Evolutionary conservation across 1,140 invertebrate species (phyloP).

Genomic region (Cotesia typhae): DNA sequence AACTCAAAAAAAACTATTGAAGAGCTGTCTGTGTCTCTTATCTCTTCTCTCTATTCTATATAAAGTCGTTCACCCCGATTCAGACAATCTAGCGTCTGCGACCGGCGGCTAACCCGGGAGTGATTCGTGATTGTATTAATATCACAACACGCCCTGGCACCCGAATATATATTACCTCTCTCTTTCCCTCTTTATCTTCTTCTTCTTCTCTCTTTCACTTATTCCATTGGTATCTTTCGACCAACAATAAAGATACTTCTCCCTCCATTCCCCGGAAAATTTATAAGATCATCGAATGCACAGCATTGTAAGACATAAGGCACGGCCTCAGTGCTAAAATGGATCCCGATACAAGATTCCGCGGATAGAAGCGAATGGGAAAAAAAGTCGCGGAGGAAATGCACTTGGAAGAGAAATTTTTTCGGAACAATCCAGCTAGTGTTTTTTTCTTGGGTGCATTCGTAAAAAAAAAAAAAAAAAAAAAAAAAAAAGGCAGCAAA

Average conservation of each 20-base stretch:
- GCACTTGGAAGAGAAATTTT: conserved; percentile 21
- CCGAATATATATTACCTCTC: conserved; percentile 51
- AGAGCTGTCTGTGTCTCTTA: conserved; percentile 37
- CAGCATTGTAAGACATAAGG: conserved; percentile 29
- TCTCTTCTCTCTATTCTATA: conserved; percentile 56
- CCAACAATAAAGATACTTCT: conserved; percentile 28
- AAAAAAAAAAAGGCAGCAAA: conserved; percentile 6
- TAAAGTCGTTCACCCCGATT: conserved; percentile 68
- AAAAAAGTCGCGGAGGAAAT: conserved; percentile 15
- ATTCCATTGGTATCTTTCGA: background rate
- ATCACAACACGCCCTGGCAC: conserved; percentile 64
- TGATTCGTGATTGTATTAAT: conserved; percentile 68
- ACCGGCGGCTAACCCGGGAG: conserved; percentile 62
- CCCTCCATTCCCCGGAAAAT: conserved; percentile 30
- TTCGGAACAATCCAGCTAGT: background rate
- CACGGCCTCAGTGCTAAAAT: conserved; percentile 33
- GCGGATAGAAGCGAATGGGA: background rate
- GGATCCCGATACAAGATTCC: background rate
- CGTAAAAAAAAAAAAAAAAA: background rate
- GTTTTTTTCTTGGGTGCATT: background rate
- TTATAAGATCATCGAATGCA: conserved; percentile 44
- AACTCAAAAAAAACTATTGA: background rate
- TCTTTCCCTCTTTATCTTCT: conserved; percentile 3
- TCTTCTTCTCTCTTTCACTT: conserved; percentile 1
- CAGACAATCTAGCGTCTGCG: conserved; percentile 67